phyloP scores from a whole-genome alignment of 2,113 vertebrate genomes.

The Rutilus rutilus region DNA sequence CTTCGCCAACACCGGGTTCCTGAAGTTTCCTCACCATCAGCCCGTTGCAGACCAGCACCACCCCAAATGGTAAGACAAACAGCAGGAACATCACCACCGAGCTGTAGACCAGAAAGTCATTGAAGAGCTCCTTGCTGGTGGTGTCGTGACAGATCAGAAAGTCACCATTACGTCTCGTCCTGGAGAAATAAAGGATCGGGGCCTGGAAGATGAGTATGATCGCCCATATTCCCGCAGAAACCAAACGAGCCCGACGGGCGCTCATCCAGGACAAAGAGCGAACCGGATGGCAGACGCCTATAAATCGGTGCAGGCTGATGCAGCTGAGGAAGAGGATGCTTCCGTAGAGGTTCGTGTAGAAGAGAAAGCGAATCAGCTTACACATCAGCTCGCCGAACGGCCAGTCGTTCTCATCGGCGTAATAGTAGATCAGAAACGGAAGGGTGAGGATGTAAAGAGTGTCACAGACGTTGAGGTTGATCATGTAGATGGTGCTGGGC shows the following conservation, averaged over 20 bases:
- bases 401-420: constrained; percentile 68
- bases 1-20: constrained; percentile 68
- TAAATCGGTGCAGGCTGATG: constrained; percentile 82
- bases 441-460: constrained; percentile 79
- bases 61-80: constrained; percentile 79
- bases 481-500: constrained; percentile 64
- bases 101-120: constrained; percentile 71
- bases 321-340: constrained; percentile 85
- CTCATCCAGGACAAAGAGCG: constrained; percentile 69
- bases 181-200: constrained; percentile 73
- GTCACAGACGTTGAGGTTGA: constrained; percentile 78
- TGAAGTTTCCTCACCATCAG: constrained; percentile 87
- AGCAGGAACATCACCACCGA: constrained; percentile 71
- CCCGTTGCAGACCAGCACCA: constrained; percentile 87
- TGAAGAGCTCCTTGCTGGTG: constrained; percentile 4
- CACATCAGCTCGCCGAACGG: constrained; percentile 77
- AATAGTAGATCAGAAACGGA: constrained; percentile 79
- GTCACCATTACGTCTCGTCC: accelerated
- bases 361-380: constrained; percentile 74
- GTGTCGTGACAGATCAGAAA: constrained; percentile 71
- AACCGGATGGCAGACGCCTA: constrained; percentile 80
- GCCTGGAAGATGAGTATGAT: constrained; percentile 70
- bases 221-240: constrained; percentile 70
- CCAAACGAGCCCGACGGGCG: neutral
- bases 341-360: constrained; percentile 82